These are phyloP conservation scores for Artibeus jamaicensis DNA, from an alignment of 2,797 vertebrate species.

Conservation along the genomic window DNA sequence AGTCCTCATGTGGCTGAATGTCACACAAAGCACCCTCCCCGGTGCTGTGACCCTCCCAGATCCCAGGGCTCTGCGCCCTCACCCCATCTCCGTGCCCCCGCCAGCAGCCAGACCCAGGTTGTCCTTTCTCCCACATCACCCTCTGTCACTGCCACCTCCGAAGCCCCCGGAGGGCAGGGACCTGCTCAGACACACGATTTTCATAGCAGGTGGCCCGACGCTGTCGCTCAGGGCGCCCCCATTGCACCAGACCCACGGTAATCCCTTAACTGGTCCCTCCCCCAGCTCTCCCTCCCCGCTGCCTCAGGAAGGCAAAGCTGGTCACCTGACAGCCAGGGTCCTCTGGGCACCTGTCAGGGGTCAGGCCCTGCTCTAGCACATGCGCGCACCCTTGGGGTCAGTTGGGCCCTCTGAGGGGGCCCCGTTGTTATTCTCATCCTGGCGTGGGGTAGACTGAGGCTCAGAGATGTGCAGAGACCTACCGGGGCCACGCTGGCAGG, in stretches of 20 bases:
- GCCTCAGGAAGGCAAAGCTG: too few relatives aligned
- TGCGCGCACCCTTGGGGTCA: rapidly evolving
- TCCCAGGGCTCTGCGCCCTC: too few relatives aligned
- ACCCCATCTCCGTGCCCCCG: not conserved
- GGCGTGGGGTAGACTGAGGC: not conserved
- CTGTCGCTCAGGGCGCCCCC: not conserved
- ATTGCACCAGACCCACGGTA: not conserved
- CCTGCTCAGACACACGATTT: not conserved
- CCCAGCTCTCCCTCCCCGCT: rapidly evolving
- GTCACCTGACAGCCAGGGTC: not conserved
- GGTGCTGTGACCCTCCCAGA: not conserved
- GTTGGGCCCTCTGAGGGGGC: not conserved
- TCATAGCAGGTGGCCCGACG: too few relatives aligned
- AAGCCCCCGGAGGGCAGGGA: not conserved
- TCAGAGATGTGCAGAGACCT: not conserved
- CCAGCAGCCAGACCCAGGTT: not conserved
- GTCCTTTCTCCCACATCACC: not conserved
- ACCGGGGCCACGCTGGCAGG: not conserved
- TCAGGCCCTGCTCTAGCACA: not conserved
- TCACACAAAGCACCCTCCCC: not conserved
- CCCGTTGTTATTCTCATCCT: not conserved
- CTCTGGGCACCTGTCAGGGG: not conserved
- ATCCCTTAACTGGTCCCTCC: not conserved
- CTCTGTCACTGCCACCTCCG: not conserved
- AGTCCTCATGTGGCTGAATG: rapidly evolving